Percentiles rank a stretch among this genome's conserved stretches.
phyloP scores from a whole-genome alignment of 2,888 invertebrate genomes.

The Watsonalla cultraria region DNA sequence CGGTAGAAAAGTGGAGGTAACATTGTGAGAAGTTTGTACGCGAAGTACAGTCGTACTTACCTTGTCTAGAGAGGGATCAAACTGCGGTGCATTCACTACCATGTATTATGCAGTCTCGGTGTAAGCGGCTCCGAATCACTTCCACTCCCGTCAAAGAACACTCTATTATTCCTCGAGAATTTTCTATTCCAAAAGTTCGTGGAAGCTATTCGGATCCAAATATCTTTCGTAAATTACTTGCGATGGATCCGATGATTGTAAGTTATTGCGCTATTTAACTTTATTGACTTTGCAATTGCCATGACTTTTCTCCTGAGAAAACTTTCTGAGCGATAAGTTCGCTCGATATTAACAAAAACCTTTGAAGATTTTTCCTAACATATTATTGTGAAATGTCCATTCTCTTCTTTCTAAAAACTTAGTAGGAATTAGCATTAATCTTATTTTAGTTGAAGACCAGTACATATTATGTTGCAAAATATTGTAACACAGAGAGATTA shows the following conservation, averaged over 20 bases:
- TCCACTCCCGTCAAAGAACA: conserved; percentile 48
- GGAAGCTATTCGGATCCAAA: conserved; percentile 48
- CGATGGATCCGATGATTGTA: conserved; percentile 49
- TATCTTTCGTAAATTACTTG: conserved; percentile 56
- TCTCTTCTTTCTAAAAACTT: too few species aligned
- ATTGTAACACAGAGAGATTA: neutral
- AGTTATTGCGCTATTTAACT: conserved; percentile 37
- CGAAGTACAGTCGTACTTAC: conserved; percentile 65
- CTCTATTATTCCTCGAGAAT: conserved; percentile 54
- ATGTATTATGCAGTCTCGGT: conserved; percentile 75
- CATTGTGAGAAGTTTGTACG: conserved; percentile 68
- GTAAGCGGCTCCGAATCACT: conserved; percentile 72
- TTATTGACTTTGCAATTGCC: conserved; percentile 21
- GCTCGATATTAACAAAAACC: neutral
- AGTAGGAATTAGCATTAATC: neutral
- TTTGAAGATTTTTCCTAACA: too few species aligned
- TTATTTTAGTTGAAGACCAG: conserved; percentile 4
- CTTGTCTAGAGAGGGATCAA: conserved; percentile 76
- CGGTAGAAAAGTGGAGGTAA: conserved; percentile 65
- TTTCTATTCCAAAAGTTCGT: conserved; percentile 60
- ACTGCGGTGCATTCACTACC: conserved; percentile 74
- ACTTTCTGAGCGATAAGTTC: neutral
- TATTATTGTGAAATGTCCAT: too few species aligned
- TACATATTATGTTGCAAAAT: neutral
- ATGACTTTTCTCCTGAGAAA: conserved; percentile 4